A percentile compares a stretch with the other conserved stretches of the same genome.
Evolutionary conservation across 2,888 invertebrate species (phyloP).

Genomic region (Calliscelio sp.): DNA sequence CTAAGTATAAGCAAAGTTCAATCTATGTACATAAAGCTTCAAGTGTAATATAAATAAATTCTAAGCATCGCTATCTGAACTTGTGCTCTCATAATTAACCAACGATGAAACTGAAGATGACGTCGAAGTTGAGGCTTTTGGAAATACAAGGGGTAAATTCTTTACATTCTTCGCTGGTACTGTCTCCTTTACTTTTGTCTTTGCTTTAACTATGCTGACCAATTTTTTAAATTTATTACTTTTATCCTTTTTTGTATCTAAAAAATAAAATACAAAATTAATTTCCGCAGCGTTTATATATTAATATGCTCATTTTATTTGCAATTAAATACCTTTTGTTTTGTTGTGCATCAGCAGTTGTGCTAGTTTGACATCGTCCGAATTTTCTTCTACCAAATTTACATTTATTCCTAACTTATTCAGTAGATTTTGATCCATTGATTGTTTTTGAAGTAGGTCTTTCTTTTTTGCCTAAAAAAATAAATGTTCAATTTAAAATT

Average conservation of each 20-base stretch:
- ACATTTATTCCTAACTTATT: slow-evolving; percentile 93
- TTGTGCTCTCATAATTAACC: slow-evolving; percentile 84
- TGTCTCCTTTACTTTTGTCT: slow-evolving; percentile 75
- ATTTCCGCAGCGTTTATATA: no score
- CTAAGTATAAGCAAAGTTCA: slow-evolving; percentile 27
- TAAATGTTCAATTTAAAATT: no score
- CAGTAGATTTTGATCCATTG: slow-evolving; percentile 90
- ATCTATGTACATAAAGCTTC: slow-evolving; percentile 74
- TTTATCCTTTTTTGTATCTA: slow-evolving; percentile 75
- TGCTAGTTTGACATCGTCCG: slow-evolving; percentile 93
- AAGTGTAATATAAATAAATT: slow-evolving; percentile 47
- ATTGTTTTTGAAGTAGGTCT: slow-evolving; percentile 90
- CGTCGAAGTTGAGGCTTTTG: slow-evolving; percentile 74
- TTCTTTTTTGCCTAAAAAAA: slow-evolving; percentile 89
- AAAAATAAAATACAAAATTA: slow-evolving; percentile 50
- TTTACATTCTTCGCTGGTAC: slow-evolving; percentile 51
- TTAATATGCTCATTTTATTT: no score
- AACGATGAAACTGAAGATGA: slow-evolving; percentile 76
- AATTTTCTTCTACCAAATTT: slow-evolving; percentile 91
- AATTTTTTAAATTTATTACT: slow-evolving; percentile 78
- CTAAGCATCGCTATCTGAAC: slow-evolving; percentile 83
- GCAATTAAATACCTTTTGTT: slow-evolving; percentile 87
- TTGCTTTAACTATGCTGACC: slow-evolving; percentile 78
- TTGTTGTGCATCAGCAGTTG: slow-evolving; percentile 90
- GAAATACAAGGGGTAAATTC: slow-evolving; percentile 53